A percentile compares a stretch with the other conserved stretches of the same genome.
These are phyloP conservation scores for Irena cyanogastra DNA, from an alignment of 2,113 vertebrate species.

Conservation along the genomic window DNA sequence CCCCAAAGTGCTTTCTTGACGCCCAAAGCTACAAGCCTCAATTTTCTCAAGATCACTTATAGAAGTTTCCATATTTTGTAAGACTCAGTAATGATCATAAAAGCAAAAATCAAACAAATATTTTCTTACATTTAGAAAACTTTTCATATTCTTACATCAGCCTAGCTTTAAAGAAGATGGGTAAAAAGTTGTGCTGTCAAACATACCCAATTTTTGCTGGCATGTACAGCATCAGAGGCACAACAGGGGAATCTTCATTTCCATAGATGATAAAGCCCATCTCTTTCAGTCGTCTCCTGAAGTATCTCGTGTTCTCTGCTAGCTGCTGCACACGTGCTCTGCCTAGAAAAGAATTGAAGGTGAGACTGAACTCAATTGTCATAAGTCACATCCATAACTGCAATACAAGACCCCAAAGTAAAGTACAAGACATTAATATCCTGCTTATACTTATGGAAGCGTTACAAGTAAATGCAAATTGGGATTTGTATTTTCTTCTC, in stretches of 20 bases:
- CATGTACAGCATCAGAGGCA: slow-evolving; percentile 98
- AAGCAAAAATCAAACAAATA: background rate
- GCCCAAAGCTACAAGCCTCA: background rate
- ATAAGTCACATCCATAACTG: background rate
- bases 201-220: slow-evolving; percentile 93
- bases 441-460: background rate
- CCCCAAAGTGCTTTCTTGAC: background rate
- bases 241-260: slow-evolving; percentile 91
- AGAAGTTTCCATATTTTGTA: background rate
- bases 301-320: slow-evolving; percentile 89
- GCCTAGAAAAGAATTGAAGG: slow-evolving; percentile 67
- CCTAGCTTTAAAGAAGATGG: background rate
- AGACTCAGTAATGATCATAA: background rate
- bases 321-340: slow-evolving; percentile 84
- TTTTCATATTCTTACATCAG: background rate
- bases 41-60: background rate
- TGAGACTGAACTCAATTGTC: background rate
- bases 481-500: background rate
- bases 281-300: slow-evolving; percentile 85
- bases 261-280: slow-evolving; percentile 97
- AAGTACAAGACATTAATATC: background rate
- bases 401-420: background rate
- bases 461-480: background rate
- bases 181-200: background rate
- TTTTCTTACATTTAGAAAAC: background rate